These are phyloP conservation scores for Lithophane semibrunnea DNA, from an alignment of 2,888 invertebrate genomes.

Conservation along the genomic window DNA sequence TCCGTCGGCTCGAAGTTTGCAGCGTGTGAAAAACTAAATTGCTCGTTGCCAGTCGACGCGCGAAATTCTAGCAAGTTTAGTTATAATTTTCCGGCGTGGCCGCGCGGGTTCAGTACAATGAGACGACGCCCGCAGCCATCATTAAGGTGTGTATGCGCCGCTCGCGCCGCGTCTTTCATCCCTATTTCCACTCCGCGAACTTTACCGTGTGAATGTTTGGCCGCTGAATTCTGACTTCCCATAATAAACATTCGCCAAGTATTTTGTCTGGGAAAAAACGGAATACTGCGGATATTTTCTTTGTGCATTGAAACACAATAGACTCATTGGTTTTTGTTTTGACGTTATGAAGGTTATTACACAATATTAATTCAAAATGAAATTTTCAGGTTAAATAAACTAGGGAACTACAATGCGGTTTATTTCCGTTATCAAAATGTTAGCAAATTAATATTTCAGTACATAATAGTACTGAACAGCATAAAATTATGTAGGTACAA, in stretches of 20 bases:
- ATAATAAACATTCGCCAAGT: conserved; percentile 33
- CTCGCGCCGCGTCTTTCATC: conserved; percentile 72
- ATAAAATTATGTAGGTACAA: too few relatives aligned
- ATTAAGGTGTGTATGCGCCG: conserved; percentile 79
- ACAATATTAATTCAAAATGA: background rate
- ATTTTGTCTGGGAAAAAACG: conserved; percentile 10
- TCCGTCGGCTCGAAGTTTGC: conserved; percentile 54
- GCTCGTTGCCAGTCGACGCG: conserved; percentile 64
- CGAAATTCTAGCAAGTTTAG: conserved; percentile 79
- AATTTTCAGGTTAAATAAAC: background rate
- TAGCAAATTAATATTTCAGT: background rate
- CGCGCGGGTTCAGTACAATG: conserved; percentile 79
- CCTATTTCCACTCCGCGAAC: conserved; percentile 69
- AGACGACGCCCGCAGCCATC: conserved; percentile 80
- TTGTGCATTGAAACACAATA: background rate
- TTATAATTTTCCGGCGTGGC: conserved; percentile 86
- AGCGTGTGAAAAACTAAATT: conserved; percentile 69
- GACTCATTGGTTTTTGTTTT: background rate
- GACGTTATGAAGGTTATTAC: background rate
- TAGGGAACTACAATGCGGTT: background rate
- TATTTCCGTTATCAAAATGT: background rate
- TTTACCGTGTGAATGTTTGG: conserved; percentile 58
- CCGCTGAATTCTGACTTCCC: conserved; percentile 63
- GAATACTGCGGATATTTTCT: background rate
- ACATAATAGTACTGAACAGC: background rate